A percentile compares a stretch with the other conserved stretches of the same genome.
phyloP scores from a whole-genome alignment of 2,888 invertebrate genomes.

The Eupithecia dodoneata region DNA sequence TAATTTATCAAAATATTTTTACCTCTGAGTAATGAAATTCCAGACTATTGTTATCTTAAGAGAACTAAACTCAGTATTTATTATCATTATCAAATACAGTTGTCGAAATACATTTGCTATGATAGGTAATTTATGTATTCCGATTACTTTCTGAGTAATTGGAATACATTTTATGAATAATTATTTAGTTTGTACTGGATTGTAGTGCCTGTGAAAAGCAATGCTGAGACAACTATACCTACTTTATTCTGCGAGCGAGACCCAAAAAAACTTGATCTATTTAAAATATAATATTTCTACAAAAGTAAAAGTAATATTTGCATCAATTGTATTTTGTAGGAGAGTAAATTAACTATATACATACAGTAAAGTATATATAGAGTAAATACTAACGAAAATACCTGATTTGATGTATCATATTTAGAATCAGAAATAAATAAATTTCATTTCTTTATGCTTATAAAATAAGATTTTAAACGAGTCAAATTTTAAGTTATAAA shows the following conservation, averaged over 20 bases:
- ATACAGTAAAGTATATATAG: too few relatives aligned
- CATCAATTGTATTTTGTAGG: background rate
- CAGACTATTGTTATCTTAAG: background rate
- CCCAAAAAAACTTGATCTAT: background rate
- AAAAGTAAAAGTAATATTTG: background rate
- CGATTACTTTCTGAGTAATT: too few relatives aligned
- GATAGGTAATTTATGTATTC: too few relatives aligned
- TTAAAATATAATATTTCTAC: background rate
- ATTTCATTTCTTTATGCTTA: background rate
- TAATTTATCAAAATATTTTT: slow-evolving; percentile 7
- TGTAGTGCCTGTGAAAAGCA: too few relatives aligned
- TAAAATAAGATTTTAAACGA: background rate
- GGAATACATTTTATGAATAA: too few relatives aligned
- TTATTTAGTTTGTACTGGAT: too few relatives aligned
- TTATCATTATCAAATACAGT: background rate
- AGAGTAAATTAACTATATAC: background rate
- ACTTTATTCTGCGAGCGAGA: background rate
- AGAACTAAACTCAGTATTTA: background rate
- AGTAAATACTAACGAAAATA: too few relatives aligned
- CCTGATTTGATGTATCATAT: too few relatives aligned
- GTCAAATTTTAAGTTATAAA: background rate
- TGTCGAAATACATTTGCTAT: too few relatives aligned
- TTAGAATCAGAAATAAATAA: background rate
- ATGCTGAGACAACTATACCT: too few relatives aligned
- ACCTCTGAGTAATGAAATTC: background rate